Evolutionary conservation across 2,888 invertebrate species (phyloP), one percentile per base, ranked within the genome.

Genomic region (Torymus auratus): DNA sequence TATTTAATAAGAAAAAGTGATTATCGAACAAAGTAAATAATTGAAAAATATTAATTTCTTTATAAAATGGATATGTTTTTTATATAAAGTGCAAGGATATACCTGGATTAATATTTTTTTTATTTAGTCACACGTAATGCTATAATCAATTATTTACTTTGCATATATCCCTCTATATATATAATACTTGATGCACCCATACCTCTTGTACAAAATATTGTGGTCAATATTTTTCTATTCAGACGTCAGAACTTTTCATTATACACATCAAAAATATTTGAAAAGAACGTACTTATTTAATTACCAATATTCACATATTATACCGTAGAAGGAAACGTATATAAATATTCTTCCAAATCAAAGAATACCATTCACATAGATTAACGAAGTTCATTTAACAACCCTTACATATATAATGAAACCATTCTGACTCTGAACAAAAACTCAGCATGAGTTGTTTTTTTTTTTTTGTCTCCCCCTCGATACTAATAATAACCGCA

Each of bases 401-500:
- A 28, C 7, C 28, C 7, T 28, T 7, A n/a, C n/a, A n/a, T n/a
- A n/a, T n/a, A 3, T 28, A 28, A 41, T 41, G 41, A 41, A 41
- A 41, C 41, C n/a, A n/a, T 41, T 41, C 41, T 41, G 41, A 41
- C 41, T 7, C 41, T 41, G 41, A 41, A 41, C 7, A 41, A 5
- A 28, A 41, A 41, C 41, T 41, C 52, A 52, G 75, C 74, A 67
- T 78, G 81, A 80, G 60, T 53, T 74, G 5, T 41, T 2, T 41
- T 41, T 41, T 41, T 5, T 41, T 70, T 68, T 69, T n/a, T n/a
- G n/a, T n/a, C n/a, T 61, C 67, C 61, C 64, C 52, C n/a, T 70
- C 70, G 56, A 69, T 70, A 74, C 71, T 70, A 77, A 79, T 75
- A 14, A 65, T 67, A 79, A 82, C 65, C 81, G 70, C 77, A 77